Percentiles rank a stretch among this genome's conserved stretches.
Evolutionary conservation across 2,797 vertebrate species (phyloP).

Genomic region (Brachyrhaphis roseni): DNA sequence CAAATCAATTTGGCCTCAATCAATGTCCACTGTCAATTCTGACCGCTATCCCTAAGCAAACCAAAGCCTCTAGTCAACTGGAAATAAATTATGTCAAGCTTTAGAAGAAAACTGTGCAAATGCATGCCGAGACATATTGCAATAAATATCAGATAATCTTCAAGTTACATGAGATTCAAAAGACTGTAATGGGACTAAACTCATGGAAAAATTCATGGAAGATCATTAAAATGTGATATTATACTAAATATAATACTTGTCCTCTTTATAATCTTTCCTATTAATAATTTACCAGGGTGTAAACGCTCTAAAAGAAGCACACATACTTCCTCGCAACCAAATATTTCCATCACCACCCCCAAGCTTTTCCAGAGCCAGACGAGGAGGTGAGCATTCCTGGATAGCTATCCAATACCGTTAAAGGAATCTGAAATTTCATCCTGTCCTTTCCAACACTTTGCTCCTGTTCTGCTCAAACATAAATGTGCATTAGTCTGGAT

Average conservation of each 20-base stretch:
- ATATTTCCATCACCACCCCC: conserved; percentile 50
- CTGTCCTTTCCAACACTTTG: conserved; percentile 29
- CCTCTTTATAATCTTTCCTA: not conserved
- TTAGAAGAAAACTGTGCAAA: not conserved
- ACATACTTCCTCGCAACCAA: conserved; percentile 44
- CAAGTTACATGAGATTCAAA: conserved; percentile 41
- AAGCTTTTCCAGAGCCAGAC: conserved; percentile 57
- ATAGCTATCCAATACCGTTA: conserved; percentile 63
- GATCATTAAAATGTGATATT: not conserved
- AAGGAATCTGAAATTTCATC: conserved; percentile 80
- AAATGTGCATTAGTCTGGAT: conserved; percentile 2
- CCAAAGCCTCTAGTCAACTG: conserved; percentile 42
- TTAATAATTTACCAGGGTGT: conserved; percentile 41
- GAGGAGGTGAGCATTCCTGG: conserved; percentile 73
- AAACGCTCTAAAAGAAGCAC: conserved; percentile 33
- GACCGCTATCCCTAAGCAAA: conserved; percentile 28
- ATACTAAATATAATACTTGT: not conserved
- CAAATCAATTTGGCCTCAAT: conserved; percentile 47
- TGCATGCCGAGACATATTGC: not conserved
- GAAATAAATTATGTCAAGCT: conserved; percentile 24
- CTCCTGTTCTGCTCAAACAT: conserved; percentile 25
- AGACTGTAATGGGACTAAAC: conserved; percentile 40
- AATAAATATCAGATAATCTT: conserved; percentile 10
- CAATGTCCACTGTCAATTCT: conserved; percentile 57
- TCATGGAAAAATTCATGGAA: not conserved